A percentile compares a stretch with the other conserved stretches of the same genome.
Evolutionary conservation across 2,888 invertebrate genomes (phyloP).

Genomic region (Hirtodrosophila alboralis): DNA sequence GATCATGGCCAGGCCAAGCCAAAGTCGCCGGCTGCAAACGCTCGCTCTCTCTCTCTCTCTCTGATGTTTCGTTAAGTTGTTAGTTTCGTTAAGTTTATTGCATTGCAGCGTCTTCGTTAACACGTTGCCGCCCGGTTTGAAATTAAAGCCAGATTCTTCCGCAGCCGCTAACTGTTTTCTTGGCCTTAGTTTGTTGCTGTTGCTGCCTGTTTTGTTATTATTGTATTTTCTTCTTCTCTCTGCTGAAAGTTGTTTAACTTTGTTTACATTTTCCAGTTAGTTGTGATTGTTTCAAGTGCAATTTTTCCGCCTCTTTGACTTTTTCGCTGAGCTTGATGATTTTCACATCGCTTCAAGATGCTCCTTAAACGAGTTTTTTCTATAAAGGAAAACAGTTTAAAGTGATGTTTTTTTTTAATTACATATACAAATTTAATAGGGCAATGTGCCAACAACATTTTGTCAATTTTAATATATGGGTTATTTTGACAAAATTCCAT

Average conservation of each 20-base stretch:
- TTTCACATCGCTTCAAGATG: slow-evolving; percentile 34
- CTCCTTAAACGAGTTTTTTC: slow-evolving; percentile 52
- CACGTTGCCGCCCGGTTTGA: slow-evolving; percentile 33
- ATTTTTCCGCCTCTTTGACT: slow-evolving; percentile 42
- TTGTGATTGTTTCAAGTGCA: slow-evolving; percentile 58
- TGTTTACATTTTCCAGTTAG: slow-evolving; percentile 75
- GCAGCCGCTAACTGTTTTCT: slow-evolving; percentile 63
- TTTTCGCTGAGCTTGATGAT: slow-evolving; percentile 13
- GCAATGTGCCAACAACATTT: slow-evolving; percentile 22
- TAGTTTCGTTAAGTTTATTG: slow-evolving; percentile 57
- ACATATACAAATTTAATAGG: slow-evolving; percentile 12
- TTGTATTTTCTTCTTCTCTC: slow-evolving; percentile 27
- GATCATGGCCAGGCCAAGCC: slow-evolving; percentile 60
- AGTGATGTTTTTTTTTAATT: slow-evolving; percentile 6
- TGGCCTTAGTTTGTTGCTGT: slow-evolving; percentile 14
- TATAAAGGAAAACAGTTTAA: slow-evolving; percentile 31
- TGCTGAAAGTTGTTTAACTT: slow-evolving; percentile 65
- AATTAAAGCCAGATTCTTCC: slow-evolving; percentile 54
- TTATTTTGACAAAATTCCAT: too few species aligned
- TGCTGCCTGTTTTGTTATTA: slow-evolving; percentile 15
- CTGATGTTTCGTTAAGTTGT: slow-evolving; percentile 45
- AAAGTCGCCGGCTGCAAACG: slow-evolving; percentile 25
- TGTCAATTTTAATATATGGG: too few species aligned
- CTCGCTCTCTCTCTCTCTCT: slow-evolving; percentile 12
- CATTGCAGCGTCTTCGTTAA: slow-evolving; percentile 39